phyloP scores from a whole-genome alignment of 1,140 invertebrate species.

The Aphelenchoides besseyi region DNA sequence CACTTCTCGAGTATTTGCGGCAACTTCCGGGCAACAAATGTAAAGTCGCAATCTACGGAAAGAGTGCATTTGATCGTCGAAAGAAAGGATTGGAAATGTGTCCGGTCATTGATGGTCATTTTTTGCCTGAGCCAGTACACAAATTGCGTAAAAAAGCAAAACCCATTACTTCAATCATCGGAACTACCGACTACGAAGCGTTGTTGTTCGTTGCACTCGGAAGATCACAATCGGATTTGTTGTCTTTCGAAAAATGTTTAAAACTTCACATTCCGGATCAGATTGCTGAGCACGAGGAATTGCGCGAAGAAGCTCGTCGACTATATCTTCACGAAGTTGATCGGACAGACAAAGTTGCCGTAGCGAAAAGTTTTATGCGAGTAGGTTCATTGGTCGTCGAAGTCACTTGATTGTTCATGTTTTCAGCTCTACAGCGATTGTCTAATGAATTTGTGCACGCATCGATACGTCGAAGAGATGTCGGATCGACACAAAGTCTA shows the following conservation, averaged over 20 bases:
- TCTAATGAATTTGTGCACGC: conserved; percentile 47
- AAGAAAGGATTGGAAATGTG: conserved; percentile 52
- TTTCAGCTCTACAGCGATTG: conserved; percentile 48
- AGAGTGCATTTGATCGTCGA: conserved; percentile 39
- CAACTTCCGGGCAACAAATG: conserved; percentile 30
- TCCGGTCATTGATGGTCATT: conserved; percentile 41
- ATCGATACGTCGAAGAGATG: conserved; percentile 41
- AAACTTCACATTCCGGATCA: conserved; percentile 37
- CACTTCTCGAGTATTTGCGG: conserved; percentile 34
- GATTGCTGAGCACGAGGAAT: conserved; percentile 12
- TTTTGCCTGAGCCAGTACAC: conserved; percentile 29
- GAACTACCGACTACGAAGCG: conserved; percentile 44
- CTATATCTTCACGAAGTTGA: conserved; percentile 34
- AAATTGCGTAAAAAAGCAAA: conserved; percentile 11
- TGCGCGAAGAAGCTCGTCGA: conserved; percentile 30
- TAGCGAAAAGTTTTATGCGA: conserved; percentile 28
- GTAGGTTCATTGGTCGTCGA: conserved; percentile 17
- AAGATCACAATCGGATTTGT: conserved; percentile 38
- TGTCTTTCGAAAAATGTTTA: conserved; percentile 38
- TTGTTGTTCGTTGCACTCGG: conserved; percentile 42
- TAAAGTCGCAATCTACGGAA: conserved; percentile 34
- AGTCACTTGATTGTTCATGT: conserved; percentile 8
- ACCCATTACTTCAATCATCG: conserved; percentile 37
- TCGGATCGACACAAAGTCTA: conserved; percentile 30
- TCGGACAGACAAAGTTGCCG: conserved; percentile 29